These are phyloP conservation scores for Poecilia gillii DNA, from an alignment of 2,797 vertebrate genomes.

Conservation along the genomic window DNA sequence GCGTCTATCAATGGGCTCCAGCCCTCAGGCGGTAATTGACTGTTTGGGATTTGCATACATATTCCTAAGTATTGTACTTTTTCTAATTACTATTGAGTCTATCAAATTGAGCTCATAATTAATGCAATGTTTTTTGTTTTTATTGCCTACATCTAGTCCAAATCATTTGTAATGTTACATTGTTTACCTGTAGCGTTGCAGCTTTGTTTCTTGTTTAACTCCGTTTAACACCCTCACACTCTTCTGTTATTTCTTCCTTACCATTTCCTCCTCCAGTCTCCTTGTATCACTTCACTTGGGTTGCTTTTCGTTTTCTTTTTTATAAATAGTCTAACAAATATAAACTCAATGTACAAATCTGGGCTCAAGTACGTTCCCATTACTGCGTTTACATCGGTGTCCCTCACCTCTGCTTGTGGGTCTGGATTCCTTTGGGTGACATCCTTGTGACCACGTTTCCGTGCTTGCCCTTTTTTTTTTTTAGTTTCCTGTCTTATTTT, in stretches of 20 bases:
- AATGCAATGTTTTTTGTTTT: constrained; percentile 1
- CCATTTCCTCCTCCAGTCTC: constrained; percentile 4
- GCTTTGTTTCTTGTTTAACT: not conserved
- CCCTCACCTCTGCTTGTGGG: constrained; percentile 4
- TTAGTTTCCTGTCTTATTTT: constrained; percentile 49
- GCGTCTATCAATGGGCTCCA: not conserved
- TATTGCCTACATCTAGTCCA: not conserved
- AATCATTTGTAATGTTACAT: not conserved
- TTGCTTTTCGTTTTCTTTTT: constrained; percentile 9
- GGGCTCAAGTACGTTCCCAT: constrained; percentile 11
- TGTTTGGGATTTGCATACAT: not conserved
- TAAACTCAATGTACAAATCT: not conserved
- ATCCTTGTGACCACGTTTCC: constrained; percentile 39
- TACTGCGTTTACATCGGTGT: constrained; percentile 34
- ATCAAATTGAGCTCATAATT: not conserved
- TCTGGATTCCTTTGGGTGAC: constrained; percentile 45
- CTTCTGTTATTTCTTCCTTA: constrained; percentile 13
- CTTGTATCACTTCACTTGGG: constrained; percentile 1
- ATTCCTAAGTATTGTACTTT: not conserved
- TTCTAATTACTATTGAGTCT: constrained; percentile 2
- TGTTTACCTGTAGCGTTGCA: not conserved
- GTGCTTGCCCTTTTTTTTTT: constrained; percentile 33
- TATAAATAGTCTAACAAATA: not conserved
- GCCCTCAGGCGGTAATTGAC: not conserved
- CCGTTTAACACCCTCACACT: constrained; percentile 10